Evolutionary conservation across 2,113 vertebrate species (phyloP).

Genomic region (Heterocephalus glaber): DNA sequence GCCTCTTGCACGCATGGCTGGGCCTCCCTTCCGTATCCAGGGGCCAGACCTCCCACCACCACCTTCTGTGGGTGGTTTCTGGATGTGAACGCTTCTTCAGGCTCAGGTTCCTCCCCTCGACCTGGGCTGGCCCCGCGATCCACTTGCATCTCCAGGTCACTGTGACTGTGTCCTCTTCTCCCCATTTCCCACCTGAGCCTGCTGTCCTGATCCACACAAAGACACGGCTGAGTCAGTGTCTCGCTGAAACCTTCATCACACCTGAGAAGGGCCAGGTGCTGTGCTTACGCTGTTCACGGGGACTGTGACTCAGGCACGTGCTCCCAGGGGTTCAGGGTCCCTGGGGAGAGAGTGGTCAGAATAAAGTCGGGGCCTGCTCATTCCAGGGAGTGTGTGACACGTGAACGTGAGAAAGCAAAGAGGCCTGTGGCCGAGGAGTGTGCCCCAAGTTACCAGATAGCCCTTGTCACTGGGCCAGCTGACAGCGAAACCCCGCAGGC

Average conservation of each 20-base stretch:
- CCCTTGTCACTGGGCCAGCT: too few relatives aligned
- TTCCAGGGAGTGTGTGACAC: accelerated
- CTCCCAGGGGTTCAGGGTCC: accelerated
- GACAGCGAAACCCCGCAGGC: accelerated
- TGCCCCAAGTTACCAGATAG: accelerated
- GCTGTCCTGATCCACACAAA: neutral
- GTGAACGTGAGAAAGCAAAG: neutral
- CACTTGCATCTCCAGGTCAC: neutral
- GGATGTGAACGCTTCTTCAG: neutral
- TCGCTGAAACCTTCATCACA: neutral
- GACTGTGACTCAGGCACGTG: accelerated
- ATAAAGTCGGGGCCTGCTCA: neutral
- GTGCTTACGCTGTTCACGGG: neutral
- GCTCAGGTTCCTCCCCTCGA: neutral
- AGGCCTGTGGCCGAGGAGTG: too few relatives aligned
- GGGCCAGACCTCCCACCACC: neutral
- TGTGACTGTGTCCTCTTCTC: too few relatives aligned
- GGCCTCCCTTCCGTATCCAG: neutral
- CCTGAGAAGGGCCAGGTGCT: neutral
- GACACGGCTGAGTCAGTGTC: neutral
- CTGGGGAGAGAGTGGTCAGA: neutral
- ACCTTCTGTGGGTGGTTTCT: neutral
- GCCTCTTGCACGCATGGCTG: accelerated
- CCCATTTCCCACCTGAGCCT: neutral
- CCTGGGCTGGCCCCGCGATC: accelerated